Base-by-base conservation (phyloP, 1,140 invertebrate genomes). In the Aphelenchoides fujianensis region DNA sequence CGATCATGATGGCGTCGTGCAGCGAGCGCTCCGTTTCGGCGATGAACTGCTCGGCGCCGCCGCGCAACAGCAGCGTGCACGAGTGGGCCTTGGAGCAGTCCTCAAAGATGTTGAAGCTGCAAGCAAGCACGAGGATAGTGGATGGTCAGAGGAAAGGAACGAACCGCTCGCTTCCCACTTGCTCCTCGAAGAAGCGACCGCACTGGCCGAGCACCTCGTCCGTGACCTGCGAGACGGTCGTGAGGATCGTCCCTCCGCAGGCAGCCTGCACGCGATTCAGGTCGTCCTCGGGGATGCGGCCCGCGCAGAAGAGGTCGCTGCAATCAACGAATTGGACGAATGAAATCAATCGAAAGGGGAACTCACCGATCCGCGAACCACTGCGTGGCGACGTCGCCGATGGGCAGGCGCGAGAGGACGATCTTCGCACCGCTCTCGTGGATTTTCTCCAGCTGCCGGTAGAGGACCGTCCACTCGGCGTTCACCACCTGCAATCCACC, bases 1-100 rank as follows among this genome's bases (percentile, higher is more conserved):
- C 97, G 84, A 99, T 97, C 97, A 99, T 99, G 77, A 99, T 98
- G 62, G 97, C 96, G 86, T 99, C 97, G 84, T 99, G 97, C 19
- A 99, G 88, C 16, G 95, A 98, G 68, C 97, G 88, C 86, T 99
- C 95, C 0, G 95, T 98, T 88, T 99, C 97, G 86, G 98, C 97
- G 75, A 99, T 89, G 85, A 99, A 98, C 86, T 99, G 97, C 83
- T 98, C 95, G 16, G 95, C 92, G 27, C 97, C 97, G 41, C 97
- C 97, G 63, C 97, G 89, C 12, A 99, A 86, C 35, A 99, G 91
- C 57, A 99, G 87, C 0, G 97, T 99, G 82, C 94, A 97, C 0
- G 96, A 96, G 87, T 92, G 93, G 0, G 95, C 92, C 79, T 93
- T 91, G 0, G 92, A 90, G 82, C 96, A 97, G 5, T 94, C 95